Conservation (phyloP, 2,888 invertebrate species). For the Kryphioiulus occultus region DNA sequence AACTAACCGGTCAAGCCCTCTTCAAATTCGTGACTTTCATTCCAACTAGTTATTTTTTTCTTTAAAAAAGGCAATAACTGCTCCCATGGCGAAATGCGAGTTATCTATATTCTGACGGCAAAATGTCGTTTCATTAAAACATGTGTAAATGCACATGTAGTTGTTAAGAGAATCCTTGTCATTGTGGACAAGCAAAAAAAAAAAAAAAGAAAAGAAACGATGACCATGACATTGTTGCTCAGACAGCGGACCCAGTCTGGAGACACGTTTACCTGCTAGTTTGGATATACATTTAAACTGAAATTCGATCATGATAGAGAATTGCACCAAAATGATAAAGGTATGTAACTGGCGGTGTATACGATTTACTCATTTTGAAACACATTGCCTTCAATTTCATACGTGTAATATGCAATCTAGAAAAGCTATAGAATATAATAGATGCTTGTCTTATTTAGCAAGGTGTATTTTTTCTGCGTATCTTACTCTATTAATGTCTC, state of each 20-base stretch:
- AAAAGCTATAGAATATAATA: too few species aligned
- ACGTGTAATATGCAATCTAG: too few species aligned
- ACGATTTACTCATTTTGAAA: not conserved
- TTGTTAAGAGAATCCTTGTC: conserved; percentile 45
- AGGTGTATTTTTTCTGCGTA: too few species aligned
- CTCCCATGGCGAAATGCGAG: conserved; percentile 22
- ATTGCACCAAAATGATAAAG: not conserved
- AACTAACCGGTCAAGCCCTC: conserved; percentile 39
- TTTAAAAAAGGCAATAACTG: conserved; percentile 44
- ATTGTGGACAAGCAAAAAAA: conserved; percentile 36
- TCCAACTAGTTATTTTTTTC: not conserved
- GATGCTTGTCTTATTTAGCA: too few species aligned
- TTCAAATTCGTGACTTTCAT: conserved; percentile 43
- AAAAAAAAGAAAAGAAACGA: not conserved
- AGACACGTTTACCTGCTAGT: not conserved
- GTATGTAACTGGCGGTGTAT: not conserved
- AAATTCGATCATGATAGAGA: not conserved
- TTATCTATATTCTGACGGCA: conserved; percentile 47
- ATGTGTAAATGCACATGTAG: conserved; percentile 47
- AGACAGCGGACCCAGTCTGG: not conserved
- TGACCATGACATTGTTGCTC: conserved; percentile 36
- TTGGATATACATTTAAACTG: not conserved
- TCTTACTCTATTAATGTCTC: too few species aligned
- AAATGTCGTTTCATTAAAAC: conserved; percentile 47
- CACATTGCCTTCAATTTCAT: too few species aligned